phyloP scores from a whole-genome alignment of 2,113 vertebrate species.

The Corvus moneduloides region DNA sequence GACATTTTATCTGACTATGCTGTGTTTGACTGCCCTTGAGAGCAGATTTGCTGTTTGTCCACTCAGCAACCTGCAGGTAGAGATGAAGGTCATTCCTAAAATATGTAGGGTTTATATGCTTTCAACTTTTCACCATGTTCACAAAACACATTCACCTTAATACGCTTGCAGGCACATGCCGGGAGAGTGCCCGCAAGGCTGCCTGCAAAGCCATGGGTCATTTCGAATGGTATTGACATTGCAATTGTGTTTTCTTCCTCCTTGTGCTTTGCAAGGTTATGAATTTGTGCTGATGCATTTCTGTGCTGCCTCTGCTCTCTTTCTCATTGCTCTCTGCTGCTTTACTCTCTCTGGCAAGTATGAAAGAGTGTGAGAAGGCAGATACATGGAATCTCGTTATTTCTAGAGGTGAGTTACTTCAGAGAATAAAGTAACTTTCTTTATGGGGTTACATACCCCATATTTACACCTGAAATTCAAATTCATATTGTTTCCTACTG shows the following conservation, averaged over 20 bases:
- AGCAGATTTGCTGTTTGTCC: not conserved
- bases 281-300: not conserved
- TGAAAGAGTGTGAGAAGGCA: not conserved
- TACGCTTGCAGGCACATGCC: not conserved
- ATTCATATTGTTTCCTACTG: not conserved
- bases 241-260: not conserved
- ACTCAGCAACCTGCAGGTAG: not conserved
- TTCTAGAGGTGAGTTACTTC: not conserved
- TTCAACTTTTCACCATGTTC: not conserved
- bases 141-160: not conserved
- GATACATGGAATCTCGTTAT: not conserved
- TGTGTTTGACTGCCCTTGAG: not conserved
- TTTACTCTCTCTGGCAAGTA: not conserved
- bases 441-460: not conserved
- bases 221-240: not conserved
- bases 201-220: not conserved
- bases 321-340: not conserved
- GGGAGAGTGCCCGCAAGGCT: not conserved
- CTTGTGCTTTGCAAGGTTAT: not conserved
- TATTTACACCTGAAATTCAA: not conserved
- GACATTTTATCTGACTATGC: not conserved
- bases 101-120: not conserved
- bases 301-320: not conserved
- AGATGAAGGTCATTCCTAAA: not conserved
- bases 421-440: not conserved